Evolutionary conservation across 2,797 vertebrate genomes (phyloP).

Genomic region (Diglossa cyanea): DNA sequence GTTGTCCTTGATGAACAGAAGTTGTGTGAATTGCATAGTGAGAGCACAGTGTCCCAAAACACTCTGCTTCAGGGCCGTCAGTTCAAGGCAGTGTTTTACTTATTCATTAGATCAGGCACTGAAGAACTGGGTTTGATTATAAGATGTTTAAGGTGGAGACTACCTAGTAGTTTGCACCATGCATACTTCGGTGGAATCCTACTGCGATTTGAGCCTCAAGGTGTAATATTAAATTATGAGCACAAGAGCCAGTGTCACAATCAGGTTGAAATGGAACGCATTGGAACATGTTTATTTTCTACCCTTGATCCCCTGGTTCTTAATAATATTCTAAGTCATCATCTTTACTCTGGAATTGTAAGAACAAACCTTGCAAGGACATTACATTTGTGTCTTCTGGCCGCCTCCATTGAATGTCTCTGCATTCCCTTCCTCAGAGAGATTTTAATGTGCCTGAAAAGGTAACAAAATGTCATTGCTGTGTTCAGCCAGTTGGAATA

Average conservation of each 20-base stretch:
- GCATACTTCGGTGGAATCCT: not conserved
- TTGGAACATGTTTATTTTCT: constrained; percentile 16
- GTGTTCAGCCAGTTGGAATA: not conserved
- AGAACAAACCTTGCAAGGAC: not conserved
- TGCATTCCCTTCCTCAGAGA: constrained; percentile 4
- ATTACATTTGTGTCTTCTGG: not conserved
- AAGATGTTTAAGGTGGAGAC: not conserved
- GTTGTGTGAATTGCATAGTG: not conserved
- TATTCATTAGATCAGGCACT: not conserved
- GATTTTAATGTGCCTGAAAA: constrained; percentile 39
- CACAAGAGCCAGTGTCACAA: not conserved
- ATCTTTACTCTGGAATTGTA: not conserved
- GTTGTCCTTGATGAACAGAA: not conserved
- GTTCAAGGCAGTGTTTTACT: not conserved
- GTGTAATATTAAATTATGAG: not conserved
- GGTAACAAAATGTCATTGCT: not conserved
- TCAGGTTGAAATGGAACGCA: not conserved
- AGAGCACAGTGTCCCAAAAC: not conserved
- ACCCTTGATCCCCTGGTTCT: not conserved
- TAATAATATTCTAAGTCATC: not conserved
- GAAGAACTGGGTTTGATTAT: not conserved
- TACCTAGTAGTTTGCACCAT: not conserved
- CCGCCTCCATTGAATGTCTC: not conserved
- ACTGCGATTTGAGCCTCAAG: not conserved
- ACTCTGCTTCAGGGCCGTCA: not conserved